Evolutionary conservation across 1,140 invertebrate species (phyloP).

Genomic region (Teleogryllus occipitalis): DNA sequence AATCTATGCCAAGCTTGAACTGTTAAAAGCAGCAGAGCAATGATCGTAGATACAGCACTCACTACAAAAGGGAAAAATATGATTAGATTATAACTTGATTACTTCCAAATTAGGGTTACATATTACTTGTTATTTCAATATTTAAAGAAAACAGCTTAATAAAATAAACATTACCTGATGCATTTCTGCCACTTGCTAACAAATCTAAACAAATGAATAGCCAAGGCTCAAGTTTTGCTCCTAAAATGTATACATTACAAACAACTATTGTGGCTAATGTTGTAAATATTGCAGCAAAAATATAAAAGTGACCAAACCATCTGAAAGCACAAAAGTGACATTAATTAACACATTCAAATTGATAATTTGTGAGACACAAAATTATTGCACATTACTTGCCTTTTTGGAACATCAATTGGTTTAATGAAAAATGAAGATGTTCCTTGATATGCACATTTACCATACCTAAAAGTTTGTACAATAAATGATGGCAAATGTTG

Average conservation of each 20-base stretch:
- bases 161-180: constrained; percentile 41
- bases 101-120: background rate
- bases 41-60: constrained; percentile 41
- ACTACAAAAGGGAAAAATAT: constrained; percentile 40
- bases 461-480: constrained; percentile 53
- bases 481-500: constrained; percentile 51
- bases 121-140: too few species aligned
- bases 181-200: constrained; percentile 37
- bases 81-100: background rate
- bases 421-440: constrained; percentile 38
- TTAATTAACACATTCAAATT: background rate
- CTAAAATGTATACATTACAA: constrained; percentile 40
- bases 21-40: constrained; percentile 50
- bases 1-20: constrained; percentile 63
- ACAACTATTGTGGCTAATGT: constrained; percentile 40
- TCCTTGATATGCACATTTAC: constrained; percentile 52
- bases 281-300: constrained; percentile 49
- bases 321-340: constrained; percentile 29
- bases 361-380: background rate
- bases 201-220: constrained; percentile 41
- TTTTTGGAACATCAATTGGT: constrained; percentile 58
- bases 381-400: constrained; percentile 27
- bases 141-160: background rate
- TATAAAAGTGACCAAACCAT: constrained; percentile 67
- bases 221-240: constrained; percentile 36